These are phyloP conservation scores for Pangasius larnaudii DNA, from an alignment of 2,797 vertebrate species.

Conservation along the genomic window DNA sequence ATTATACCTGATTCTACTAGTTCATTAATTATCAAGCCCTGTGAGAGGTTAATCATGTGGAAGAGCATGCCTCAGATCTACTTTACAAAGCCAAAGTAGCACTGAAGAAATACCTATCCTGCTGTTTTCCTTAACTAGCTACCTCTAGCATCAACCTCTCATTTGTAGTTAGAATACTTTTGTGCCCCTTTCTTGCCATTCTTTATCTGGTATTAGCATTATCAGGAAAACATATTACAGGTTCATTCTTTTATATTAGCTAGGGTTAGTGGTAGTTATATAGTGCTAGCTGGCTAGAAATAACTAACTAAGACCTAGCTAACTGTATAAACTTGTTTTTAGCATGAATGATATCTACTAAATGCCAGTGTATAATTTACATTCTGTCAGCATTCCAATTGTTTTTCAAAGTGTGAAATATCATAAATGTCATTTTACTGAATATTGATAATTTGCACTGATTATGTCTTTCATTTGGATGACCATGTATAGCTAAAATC, in stretches of 20 bases:
- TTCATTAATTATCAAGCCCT: conserved; percentile 13
- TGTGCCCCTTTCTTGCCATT: not conserved
- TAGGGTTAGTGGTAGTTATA: not conserved
- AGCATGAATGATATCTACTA: not conserved
- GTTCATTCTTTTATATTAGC: not conserved
- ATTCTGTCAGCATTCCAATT: not conserved
- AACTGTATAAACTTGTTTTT: not conserved
- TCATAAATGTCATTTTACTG: not conserved
- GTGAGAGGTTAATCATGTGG: conserved; percentile 1
- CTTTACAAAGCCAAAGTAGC: conserved; percentile 4
- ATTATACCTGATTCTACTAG: not conserved
- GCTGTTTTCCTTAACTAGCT: not conserved
- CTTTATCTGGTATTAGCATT: not conserved
- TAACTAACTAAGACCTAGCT: not conserved
- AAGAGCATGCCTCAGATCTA: not conserved
- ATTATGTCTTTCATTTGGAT: not conserved
- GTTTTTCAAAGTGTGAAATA: not conserved
- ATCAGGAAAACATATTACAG: not conserved
- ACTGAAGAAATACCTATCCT: not conserved
- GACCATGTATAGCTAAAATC: not conserved
- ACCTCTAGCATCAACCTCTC: not conserved
- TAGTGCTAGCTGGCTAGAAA: too few species aligned
- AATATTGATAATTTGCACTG: not conserved
- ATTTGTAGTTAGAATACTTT: not conserved
- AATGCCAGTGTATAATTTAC: not conserved